Percentiles rank a stretch among this genome's conserved stretches.
Conservation (phyloP, 2,113 vertebrate species). For the Desmodus rotundus region DNA sequence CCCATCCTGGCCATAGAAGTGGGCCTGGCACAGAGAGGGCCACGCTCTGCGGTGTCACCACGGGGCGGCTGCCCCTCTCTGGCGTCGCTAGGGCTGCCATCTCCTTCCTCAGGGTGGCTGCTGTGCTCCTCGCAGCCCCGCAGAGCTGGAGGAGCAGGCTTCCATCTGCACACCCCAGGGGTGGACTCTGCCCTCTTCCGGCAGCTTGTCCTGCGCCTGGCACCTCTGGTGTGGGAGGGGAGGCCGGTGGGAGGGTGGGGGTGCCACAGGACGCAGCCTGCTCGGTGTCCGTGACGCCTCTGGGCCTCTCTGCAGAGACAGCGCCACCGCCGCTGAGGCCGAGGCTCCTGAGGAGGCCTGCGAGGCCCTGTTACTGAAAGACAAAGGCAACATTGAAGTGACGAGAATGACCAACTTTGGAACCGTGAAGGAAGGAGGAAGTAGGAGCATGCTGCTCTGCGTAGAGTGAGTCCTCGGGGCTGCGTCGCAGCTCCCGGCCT, state of each 20-base stretch:
- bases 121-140: not conserved
- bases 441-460: constrained; percentile 82
- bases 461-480: constrained; percentile 87
- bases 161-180: too few relatives aligned
- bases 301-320: not conserved
- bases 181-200: not conserved
- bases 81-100: too few relatives aligned
- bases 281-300: rapidly evolving
- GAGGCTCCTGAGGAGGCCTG: constrained; percentile 19
- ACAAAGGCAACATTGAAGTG: constrained; percentile 88
- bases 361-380: constrained; percentile 78
- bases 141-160: not conserved
- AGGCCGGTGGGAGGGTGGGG: rapidly evolving
- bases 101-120: too few relatives aligned
- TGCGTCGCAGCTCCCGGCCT: too few relatives aligned
- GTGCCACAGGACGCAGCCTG: not conserved
- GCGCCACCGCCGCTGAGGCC: rapidly evolving
- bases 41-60: not conserved
- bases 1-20: not conserved
- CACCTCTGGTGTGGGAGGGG: not conserved
- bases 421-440: constrained; percentile 83
- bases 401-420: constrained; percentile 87
- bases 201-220: not conserved
- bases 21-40: not conserved
- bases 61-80: rapidly evolving